These are phyloP conservation scores for Arothron firmamentum DNA, from an alignment of 2,113 vertebrate genomes.

Conservation along the genomic window DNA sequence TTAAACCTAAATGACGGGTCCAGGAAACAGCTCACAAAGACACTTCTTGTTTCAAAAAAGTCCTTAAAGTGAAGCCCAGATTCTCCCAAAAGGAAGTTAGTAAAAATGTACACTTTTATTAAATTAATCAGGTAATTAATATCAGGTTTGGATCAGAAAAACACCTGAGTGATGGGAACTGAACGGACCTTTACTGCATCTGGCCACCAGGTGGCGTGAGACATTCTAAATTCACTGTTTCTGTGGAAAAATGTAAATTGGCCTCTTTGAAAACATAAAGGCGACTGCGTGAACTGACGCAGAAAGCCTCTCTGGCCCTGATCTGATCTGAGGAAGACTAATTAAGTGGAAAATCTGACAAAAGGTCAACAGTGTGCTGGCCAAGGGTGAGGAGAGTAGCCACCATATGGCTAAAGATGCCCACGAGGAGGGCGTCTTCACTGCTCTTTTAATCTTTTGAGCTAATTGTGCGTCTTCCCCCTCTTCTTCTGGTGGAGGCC, in stretches of 20 bases:
- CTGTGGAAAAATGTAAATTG: too few relatives aligned
- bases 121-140: too few relatives aligned
- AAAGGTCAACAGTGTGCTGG: slow-evolving; percentile 61
- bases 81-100: too few relatives aligned
- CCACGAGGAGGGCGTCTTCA: slow-evolving; percentile 61
- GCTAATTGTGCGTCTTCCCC: slow-evolving; percentile 60
- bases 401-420: slow-evolving; percentile 72
- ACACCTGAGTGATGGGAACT: too few relatives aligned
- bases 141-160: too few relatives aligned
- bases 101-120: too few relatives aligned
- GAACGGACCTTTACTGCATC: neutral
- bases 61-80: too few relatives aligned
- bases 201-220: neutral
- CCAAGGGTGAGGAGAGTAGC: slow-evolving; percentile 66
- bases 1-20: too few relatives aligned
- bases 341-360: slow-evolving; percentile 61
- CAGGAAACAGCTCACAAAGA: too few relatives aligned
- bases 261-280: neutral
- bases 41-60: too few relatives aligned
- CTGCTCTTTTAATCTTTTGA: slow-evolving; percentile 75
- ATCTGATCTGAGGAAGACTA: slow-evolving; percentile 52
- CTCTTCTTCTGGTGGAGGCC: slow-evolving; percentile 26
- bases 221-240: too few relatives aligned
- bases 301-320: slow-evolving; percentile 27
- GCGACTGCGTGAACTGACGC: slow-evolving; percentile 45